phyloP scores from a whole-genome alignment of 2,113 vertebrate species.

The Epinephelus moara region DNA sequence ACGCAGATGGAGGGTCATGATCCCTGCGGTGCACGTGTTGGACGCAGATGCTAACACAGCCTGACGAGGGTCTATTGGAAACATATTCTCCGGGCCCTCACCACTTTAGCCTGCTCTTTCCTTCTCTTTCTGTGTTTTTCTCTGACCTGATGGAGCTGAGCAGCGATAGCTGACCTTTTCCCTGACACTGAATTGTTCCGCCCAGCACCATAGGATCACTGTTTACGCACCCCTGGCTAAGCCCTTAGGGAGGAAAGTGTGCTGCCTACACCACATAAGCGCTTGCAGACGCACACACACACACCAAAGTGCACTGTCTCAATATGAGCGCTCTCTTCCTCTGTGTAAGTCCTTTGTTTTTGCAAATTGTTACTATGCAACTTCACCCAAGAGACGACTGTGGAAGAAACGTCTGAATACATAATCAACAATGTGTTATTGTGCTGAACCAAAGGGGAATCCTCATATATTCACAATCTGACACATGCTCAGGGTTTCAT shows the following conservation, averaged over 20 bases:
- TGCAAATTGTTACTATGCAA: slow-evolving; percentile 66
- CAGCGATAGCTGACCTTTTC: slow-evolving; percentile 84
- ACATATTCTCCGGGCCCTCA: slow-evolving; percentile 91
- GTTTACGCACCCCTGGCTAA: slow-evolving; percentile 76
- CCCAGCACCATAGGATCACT: slow-evolving; percentile 80
- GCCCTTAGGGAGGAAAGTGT: slow-evolving; percentile 62
- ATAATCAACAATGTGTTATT: slow-evolving; percentile 74
- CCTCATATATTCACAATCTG: slow-evolving; percentile 58
- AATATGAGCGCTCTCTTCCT: slow-evolving; percentile 43
- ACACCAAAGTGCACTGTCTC: slow-evolving; percentile 32
- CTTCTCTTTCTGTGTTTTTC: slow-evolving; percentile 77
- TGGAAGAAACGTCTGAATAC: slow-evolving; percentile 67
- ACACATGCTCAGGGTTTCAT: slow-evolving; percentile 66
- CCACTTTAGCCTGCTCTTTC: slow-evolving; percentile 80
- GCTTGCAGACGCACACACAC: slow-evolving; percentile 36
- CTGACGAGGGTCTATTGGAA: slow-evolving; percentile 94
- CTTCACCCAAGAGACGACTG: slow-evolving; percentile 65
- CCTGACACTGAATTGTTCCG: slow-evolving; percentile 80
- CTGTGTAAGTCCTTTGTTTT: slow-evolving; percentile 72
- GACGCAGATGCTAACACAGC: slow-evolving; percentile 88
- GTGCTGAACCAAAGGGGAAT: slow-evolving; percentile 63
- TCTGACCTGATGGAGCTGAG: slow-evolving; percentile 81
- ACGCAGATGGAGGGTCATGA: slow-evolving; percentile 89
- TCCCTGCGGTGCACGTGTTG: slow-evolving; percentile 87
- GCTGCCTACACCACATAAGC: slow-evolving; percentile 67